phyloP scores from a whole-genome alignment of 1,140 invertebrate species.

The Melitaea cinxia region DNA sequence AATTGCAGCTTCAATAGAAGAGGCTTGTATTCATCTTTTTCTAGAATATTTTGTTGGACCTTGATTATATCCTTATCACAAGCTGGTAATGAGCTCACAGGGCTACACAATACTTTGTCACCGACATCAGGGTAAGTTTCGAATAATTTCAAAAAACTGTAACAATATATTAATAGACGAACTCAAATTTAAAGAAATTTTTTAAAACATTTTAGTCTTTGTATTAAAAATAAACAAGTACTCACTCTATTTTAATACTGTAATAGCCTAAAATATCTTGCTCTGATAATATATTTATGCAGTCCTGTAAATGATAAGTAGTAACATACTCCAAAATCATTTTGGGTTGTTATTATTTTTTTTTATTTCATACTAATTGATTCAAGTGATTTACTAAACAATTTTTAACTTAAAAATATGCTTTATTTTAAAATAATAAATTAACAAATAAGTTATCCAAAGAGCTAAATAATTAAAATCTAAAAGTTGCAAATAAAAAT shows the following conservation, averaged over 20 bases:
- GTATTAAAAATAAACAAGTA: slow-evolving; percentile 7
- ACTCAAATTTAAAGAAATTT: no score
- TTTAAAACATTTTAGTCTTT: not conserved
- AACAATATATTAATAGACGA: slow-evolving; percentile 43
- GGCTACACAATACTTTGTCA: slow-evolving; percentile 71
- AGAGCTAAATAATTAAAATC: no score
- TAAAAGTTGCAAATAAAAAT: no score
- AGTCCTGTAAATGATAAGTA: slow-evolving; percentile 67
- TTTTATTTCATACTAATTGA: not conserved
- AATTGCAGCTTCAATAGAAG: slow-evolving; percentile 50
- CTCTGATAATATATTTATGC: slow-evolving; percentile 65
- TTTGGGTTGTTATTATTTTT: slow-evolving; percentile 39
- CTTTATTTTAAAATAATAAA: no score
- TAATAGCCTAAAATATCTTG: slow-evolving; percentile 64
- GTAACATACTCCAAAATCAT: slow-evolving; percentile 73
- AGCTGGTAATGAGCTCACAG: slow-evolving; percentile 73
- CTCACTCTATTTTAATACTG: slow-evolving; percentile 76
- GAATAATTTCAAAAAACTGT: slow-evolving; percentile 77
- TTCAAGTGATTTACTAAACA: not conserved
- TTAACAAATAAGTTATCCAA: no score
- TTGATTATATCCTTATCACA: slow-evolving; percentile 85
- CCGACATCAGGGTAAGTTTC: slow-evolving; percentile 75
- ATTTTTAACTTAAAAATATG: not conserved
- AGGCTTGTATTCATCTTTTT: slow-evolving; percentile 64
- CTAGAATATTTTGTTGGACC: slow-evolving; percentile 83